Percentiles rank a stretch among this genome's conserved stretches.
These are phyloP conservation scores for Diabrotica virgifera DNA, from an alignment of 1,140 invertebrate genomes.

Conservation along the genomic window DNA sequence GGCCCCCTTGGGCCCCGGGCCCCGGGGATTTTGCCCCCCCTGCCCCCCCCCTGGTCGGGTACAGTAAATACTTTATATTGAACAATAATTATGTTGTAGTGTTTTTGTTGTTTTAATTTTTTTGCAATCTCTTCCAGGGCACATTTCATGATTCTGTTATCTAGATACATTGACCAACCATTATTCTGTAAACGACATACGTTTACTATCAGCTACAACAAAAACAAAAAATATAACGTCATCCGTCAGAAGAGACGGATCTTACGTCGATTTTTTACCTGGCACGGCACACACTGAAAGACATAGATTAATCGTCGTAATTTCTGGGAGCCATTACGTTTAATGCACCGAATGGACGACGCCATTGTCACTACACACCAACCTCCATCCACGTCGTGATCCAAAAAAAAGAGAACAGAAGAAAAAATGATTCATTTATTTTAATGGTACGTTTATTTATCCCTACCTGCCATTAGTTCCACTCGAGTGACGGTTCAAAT, in stretches of 20 bases:
- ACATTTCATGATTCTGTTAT: no score
- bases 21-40: no score
- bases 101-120: no score
- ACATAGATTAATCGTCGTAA: background rate
- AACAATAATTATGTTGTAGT: no score
- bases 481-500: background rate
- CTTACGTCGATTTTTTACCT: background rate
- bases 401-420: background rate
- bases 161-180: no score
- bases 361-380: background rate
- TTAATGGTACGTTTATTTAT: background rate
- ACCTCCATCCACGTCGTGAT: background rate
- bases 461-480: background rate
- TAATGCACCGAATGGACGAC: background rate
- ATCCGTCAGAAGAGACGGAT: background rate
- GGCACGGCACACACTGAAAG: background rate
- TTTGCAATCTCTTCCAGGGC: no score
- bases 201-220: no score
- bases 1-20: no score
- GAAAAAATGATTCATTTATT: constrained; percentile 3
- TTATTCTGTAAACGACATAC: no score
- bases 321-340: background rate
- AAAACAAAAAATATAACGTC: background rate
- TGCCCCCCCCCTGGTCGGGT: no score
- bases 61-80: no score